phyloP scores from a whole-genome alignment of 2,113 vertebrate species.

The Suricata suricatta region DNA sequence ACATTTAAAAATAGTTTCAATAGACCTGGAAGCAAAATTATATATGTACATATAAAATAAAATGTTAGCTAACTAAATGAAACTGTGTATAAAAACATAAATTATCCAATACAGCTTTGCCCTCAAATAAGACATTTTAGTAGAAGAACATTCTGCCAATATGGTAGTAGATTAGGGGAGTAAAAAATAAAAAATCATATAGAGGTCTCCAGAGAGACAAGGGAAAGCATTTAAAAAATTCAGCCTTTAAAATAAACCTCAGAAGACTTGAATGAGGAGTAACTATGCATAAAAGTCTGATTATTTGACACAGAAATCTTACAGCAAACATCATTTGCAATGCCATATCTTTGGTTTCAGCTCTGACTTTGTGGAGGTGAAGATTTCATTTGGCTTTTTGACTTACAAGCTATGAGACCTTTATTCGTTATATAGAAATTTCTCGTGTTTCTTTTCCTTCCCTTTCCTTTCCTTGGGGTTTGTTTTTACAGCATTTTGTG shows the following conservation, averaged over 20 bases:
- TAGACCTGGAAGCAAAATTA: neutral
- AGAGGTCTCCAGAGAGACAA: neutral
- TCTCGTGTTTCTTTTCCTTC: neutral
- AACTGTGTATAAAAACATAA: neutral
- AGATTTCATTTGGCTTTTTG: neutral
- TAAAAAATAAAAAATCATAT: neutral
- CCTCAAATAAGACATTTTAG: neutral
- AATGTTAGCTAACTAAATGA: neutral
- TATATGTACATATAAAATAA: neutral
- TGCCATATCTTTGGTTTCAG: neutral
- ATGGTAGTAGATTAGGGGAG: neutral
- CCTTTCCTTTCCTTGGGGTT: neutral
- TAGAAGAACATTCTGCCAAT: no score
- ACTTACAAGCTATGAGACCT: neutral
- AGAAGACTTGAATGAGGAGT: neutral
- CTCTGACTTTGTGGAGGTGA: neutral
- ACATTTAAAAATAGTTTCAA: neutral
- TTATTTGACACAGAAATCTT: neutral
- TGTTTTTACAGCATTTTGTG: neutral
- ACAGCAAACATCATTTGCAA: neutral
- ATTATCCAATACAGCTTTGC: neutral
- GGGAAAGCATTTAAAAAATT: neutral
- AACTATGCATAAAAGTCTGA: neutral
- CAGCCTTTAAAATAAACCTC: neutral
- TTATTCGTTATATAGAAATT: neutral